Base-by-base conservation (phyloP, 2,888 invertebrate genomes). In the Eupithecia abbreviata region DNA sequence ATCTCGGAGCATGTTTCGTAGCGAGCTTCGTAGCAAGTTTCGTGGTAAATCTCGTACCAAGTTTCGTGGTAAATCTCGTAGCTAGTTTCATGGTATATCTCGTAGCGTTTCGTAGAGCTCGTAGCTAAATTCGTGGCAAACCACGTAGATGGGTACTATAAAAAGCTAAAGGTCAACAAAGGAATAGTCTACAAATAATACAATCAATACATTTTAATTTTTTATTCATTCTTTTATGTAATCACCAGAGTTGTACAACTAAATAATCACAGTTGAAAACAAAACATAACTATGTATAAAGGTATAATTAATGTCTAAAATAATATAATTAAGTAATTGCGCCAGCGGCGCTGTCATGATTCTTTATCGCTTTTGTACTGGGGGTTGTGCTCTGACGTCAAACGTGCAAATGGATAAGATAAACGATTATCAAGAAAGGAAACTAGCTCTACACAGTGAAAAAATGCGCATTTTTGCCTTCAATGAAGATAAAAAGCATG, bases 191-290 rank as follows among this genome's bases (percentile, higher is more conserved):
- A 72, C 43, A 90, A 91, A 89, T 89, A 80, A 88, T 86, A 86
- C 83, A 80, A 79, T 76, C 51, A 15, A 66, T 78, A 81, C 83
- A 89, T 91, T 93, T 92, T 89, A 84, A 91, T 88, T 90, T 92
- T 91, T 95, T 94, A 94, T 94, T 95, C 90, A 92, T 93, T 92
- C 91, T 95, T 95, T 95, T 94, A 94, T 95, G 91, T 94, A 93
- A 93, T 94, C 92, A 93, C 94, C 94, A 93, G 93, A 95, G 92
- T 95, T 95, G 95, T 95, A 95, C 94, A 95, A 95, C 95, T 95
- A 95, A 95, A 94, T 94, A 95, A 95, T 95, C 95, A 95, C 95
- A 95, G 95, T 95, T 94, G 92, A 95, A 82, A 95, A 95, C 94
- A 93, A 95, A 95, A 95, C 92, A 90, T 92, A 92, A 91, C 88